These are phyloP conservation scores for Priapulus caudatus DNA, from an alignment of 2,888 invertebrate species.

Conservation along the genomic window DNA sequence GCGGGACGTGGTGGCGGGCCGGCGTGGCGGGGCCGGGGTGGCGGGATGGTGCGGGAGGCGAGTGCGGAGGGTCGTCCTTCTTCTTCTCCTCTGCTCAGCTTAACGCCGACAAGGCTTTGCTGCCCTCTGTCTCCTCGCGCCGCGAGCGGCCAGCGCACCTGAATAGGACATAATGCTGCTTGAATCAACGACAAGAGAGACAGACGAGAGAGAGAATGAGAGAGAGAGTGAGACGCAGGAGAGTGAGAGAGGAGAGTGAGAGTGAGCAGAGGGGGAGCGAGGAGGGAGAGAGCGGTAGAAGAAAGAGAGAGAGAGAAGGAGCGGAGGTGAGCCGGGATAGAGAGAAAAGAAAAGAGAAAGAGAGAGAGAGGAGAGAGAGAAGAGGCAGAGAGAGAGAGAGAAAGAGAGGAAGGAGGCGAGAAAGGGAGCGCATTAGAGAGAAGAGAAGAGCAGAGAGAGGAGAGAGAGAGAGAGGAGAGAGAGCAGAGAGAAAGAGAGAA, in stretches of 20 bases:
- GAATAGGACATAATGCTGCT: too few relatives aligned
- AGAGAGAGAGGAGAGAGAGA: conserved; percentile 28
- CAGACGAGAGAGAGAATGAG: too few relatives aligned
- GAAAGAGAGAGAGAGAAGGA: conserved; percentile 16
- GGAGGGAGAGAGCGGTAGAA: too few relatives aligned
- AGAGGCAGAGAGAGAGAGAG: conserved; percentile 54
- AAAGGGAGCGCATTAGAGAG: conserved; percentile 39
- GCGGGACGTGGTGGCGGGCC: too few relatives aligned
- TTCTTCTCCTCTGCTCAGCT: too few relatives aligned
- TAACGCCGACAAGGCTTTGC: too few relatives aligned
- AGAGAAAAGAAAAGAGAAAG: conserved; percentile 7
- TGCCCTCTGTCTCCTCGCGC: too few relatives aligned
- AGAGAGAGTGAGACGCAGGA: conserved; percentile 16
- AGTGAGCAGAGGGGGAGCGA: conserved; percentile 23
- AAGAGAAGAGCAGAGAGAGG: conserved; percentile 15
- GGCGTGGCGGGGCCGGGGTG: too few relatives aligned
- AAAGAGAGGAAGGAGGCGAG: conserved; percentile 43
- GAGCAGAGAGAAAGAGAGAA: background rate
- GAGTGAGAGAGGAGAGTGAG: conserved; percentile 21
- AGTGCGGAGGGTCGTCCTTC: too few relatives aligned
- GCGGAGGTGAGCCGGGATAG: conserved; percentile 13
- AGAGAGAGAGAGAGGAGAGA: background rate
- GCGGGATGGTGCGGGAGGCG: too few relatives aligned
- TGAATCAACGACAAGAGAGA: too few relatives aligned
- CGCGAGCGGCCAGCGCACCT: too few relatives aligned